A percentile compares a stretch with the other conserved stretches of the same genome.
These are phyloP conservation scores for Drosophila recens DNA, from an alignment of 2,888 invertebrate genomes.

Conservation along the genomic window DNA sequence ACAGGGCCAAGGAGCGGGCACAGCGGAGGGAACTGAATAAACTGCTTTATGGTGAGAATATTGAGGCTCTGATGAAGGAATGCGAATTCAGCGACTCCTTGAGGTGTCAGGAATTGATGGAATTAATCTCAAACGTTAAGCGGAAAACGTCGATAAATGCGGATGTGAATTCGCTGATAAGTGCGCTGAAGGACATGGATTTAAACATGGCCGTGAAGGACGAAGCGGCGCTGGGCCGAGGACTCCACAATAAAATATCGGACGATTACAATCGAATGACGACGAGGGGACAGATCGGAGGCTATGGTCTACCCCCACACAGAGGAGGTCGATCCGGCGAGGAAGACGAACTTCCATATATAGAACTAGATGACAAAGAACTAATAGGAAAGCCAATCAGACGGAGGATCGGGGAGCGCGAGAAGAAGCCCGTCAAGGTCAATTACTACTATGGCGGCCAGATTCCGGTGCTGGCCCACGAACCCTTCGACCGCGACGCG, in stretches of 20 bases:
- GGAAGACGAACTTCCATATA: neutral
- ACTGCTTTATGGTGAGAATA: neutral
- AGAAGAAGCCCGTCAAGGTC: neutral
- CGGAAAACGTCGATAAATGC: neutral
- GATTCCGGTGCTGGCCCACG: constrained; percentile 39
- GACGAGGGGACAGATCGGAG: neutral
- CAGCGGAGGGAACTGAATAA: neutral
- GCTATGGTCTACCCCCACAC: rapidly evolving
- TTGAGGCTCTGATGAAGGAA: neutral
- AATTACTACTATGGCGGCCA: constrained; percentile 25
- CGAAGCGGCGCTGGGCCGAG: neutral
- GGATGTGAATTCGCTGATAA: neutral
- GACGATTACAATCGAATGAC: neutral
- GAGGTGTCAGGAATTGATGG: neutral
- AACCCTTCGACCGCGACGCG: constrained; percentile 38
- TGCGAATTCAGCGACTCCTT: neutral
- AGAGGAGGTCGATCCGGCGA: too few species aligned
- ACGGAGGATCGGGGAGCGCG: neutral
- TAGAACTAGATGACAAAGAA: neutral
- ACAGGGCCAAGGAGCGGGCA: neutral
- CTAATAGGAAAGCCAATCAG: neutral
- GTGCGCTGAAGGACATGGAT: neutral
- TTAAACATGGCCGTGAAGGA: neutral
- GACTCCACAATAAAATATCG: neutral
- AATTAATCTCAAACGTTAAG: neutral